Evolutionary conservation across 2,888 invertebrate species (phyloP).

Genomic region (Drosophila colorata): DNA sequence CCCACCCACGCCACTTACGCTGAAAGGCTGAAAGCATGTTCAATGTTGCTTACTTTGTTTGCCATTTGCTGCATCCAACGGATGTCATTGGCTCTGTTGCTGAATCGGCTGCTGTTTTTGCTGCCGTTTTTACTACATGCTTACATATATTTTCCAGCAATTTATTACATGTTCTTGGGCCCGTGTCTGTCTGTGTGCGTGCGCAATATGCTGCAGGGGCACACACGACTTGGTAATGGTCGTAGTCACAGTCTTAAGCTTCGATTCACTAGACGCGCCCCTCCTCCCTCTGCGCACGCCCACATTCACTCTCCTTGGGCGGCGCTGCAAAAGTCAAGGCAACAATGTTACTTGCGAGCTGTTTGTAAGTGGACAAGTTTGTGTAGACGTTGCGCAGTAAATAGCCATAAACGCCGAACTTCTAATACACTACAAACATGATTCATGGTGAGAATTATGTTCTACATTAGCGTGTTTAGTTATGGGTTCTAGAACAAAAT

Average conservation of each 20-base stretch:
- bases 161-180: conserved; percentile 58
- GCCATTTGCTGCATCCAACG: conserved; percentile 55
- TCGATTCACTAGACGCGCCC: conserved; percentile 9
- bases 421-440: conserved; percentile 30
- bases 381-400: conserved; percentile 64
- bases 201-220: conserved; percentile 49
- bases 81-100: conserved; percentile 27
- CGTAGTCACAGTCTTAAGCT: conserved; percentile 49
- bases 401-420: conserved; percentile 40
- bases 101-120: conserved; percentile 43
- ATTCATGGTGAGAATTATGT: background rate
- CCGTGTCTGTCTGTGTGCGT: conserved; percentile 19
- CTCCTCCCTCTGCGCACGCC: background rate
- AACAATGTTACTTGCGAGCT: conserved; percentile 66
- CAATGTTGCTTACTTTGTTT: conserved; percentile 76
- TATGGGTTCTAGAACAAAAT: too few species aligned
- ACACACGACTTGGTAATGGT: conserved; percentile 54
- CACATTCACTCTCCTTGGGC: conserved; percentile 34
- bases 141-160: conserved; percentile 66
- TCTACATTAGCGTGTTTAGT: background rate
- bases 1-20: conserved; percentile 75
- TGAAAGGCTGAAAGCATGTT: conserved; percentile 73
- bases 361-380: conserved; percentile 76
- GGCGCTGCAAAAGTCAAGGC: conserved; percentile 70
- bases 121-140: conserved; percentile 30